These are phyloP conservation scores for Ondatra zibethicus DNA, from an alignment of 2,113 vertebrate genomes.

Conservation along the genomic window DNA sequence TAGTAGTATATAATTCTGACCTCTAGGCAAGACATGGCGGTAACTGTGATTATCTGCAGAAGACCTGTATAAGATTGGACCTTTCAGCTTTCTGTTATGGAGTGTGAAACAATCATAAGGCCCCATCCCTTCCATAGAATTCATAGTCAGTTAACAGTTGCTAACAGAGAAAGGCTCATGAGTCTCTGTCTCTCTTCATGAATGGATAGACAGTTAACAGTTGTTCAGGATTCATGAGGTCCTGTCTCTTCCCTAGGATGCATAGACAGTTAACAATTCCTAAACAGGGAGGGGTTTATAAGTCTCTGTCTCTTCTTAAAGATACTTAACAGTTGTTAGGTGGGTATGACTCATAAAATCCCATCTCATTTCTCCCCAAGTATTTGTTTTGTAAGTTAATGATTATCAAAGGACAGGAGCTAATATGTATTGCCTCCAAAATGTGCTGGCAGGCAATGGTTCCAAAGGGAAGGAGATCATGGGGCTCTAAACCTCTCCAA, in stretches of 20 bases:
- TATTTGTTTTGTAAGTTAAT: neutral
- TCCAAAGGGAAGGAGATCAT: neutral
- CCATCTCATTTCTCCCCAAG: neutral
- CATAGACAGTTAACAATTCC: neutral
- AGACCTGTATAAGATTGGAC: neutral
- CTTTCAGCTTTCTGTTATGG: neutral
- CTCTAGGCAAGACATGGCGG: neutral
- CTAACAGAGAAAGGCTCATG: neutral
- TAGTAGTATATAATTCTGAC: neutral
- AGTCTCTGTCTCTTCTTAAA: neutral
- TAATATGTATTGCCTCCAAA: neutral
- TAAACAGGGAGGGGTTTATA: neutral
- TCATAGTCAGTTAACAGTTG: neutral
- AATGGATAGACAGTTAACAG: neutral
- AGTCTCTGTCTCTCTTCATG: neutral
- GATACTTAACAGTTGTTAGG: neutral
- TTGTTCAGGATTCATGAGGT: neutral
- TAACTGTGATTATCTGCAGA: neutral
- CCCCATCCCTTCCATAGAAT: neutral
- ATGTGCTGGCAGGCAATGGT: neutral
- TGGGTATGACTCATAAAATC: neutral
- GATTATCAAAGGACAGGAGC: neutral
- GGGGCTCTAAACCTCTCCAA: neutral
- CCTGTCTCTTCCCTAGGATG: neutral
- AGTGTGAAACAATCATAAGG: neutral